Evolutionary conservation across 2,888 invertebrate genomes (phyloP), one percentile per base, ranked within the genome.

Genomic region (Neoitamus cyanurus): DNA sequence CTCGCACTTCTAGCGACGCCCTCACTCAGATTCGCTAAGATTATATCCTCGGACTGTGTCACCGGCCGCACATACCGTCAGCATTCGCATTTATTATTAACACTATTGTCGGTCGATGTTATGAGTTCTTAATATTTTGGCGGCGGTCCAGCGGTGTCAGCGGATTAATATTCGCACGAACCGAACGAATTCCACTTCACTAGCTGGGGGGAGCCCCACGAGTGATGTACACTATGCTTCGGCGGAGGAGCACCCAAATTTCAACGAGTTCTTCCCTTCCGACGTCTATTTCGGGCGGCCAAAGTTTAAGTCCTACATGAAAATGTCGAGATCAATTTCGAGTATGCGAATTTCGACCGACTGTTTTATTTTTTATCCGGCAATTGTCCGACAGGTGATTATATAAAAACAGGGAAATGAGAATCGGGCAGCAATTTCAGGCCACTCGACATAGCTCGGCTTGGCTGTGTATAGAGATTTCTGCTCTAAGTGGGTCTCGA

Each of bases 1-100:
- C 58, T 15, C 42, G 42, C 42, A 42, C 25, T 58, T 25, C 25
- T 42, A 42, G 3, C 58, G 9, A 58, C 0, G 58, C 20, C 20
- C 6, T 20, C 36, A 73, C 73, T 58, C 25, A 20, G 11, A 20
- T 34, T 37, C 20, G 31, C 11, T 73, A 9, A 20, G 36, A 73
- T 73, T n/a, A 4, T 70, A 5, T 36, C 36, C 73, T 36, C 73
- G 31, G 11, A n/a, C 73, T 73, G 11, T 73, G 73, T 73, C 73
- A 73, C 73, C 73, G 37, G 20, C 36, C 34, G 15, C 20, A 36
- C 73, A 73, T 73, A 73, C 20, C 73, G 31, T 6, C 73, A 20
- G 20, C 31, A 37, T 73, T 36, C 20, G 58, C 20, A 58, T 73
- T 73, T 73, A 73, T 34, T 73, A 73, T 73, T 73, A 73, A 58